Evolutionary conservation across 2,888 invertebrate species (phyloP).

Genomic region (Ophioninae sp.): DNA sequence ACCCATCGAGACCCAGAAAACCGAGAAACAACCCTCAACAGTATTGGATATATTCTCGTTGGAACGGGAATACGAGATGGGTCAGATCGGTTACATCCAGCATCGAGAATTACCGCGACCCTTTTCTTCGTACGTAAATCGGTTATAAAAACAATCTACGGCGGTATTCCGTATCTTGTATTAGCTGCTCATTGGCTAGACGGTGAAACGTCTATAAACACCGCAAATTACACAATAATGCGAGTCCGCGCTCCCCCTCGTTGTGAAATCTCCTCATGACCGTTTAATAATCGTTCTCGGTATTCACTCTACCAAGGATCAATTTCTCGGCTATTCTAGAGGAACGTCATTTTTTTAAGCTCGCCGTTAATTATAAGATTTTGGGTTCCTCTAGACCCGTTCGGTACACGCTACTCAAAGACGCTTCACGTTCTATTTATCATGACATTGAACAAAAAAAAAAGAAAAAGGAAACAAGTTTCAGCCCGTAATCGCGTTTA

Average conservation of each 20-base stretch:
- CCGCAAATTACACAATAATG: conserved; percentile 70
- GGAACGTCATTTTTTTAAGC: neutral
- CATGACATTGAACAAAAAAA: neutral
- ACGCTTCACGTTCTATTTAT: conserved; percentile 5
- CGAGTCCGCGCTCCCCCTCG: neutral
- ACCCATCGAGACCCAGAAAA: conserved; percentile 32
- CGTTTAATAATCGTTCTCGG: conserved; percentile 29
- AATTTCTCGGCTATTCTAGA: neutral
- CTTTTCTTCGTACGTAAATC: conserved; percentile 69
- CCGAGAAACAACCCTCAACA: conserved; percentile 49
- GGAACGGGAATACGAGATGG: conserved; percentile 13
- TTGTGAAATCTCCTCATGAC: conserved; percentile 34
- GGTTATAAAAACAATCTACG: conserved; percentile 71
- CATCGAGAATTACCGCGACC: conserved; percentile 51
- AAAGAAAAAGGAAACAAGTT: neutral
- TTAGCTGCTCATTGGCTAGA: conserved; percentile 33
- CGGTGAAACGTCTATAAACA: conserved; percentile 59
- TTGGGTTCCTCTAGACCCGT: neutral
- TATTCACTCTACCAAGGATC: conserved; percentile 8
- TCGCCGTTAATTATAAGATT: neutral
- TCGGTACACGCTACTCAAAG: neutral
- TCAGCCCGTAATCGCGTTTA: neutral
- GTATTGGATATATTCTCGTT: conserved; percentile 14
- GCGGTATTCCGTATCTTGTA: conserved; percentile 61
- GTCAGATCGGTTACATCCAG: conserved; percentile 59